Base-by-base conservation (phyloP, 2,797 vertebrate genomes). In the Onychomys torridus region DNA sequence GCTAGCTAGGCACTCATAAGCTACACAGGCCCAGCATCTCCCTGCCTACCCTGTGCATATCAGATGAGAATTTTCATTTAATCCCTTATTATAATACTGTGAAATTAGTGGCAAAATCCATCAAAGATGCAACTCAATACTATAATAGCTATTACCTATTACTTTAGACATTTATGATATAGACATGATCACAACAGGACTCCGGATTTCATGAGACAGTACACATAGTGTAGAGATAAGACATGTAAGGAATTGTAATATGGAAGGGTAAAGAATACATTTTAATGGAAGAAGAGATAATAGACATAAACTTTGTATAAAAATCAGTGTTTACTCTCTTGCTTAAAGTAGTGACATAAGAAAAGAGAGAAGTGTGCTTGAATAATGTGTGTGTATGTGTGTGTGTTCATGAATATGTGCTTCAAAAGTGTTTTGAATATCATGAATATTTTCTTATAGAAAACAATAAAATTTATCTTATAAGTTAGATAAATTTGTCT, bases 381-480 rank as follows among this genome's bases (percentile, higher is more conserved):
- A 77, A 6, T 73, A 52, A 90, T 57, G 4, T 73, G 14, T 49
- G 29, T 46, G n/a, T 63, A 2, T 73, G 14, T 83, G 19, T 67
- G 9, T 37, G 4, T 49, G 11, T 73, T 13, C 5, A 2, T 52
- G 43, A 16, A 11, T 49, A 43, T 55, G 67, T 69, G 2, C 32
- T 37, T 34, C 10, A 8, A 11, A 9, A 73, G 55, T 10, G 77
- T 23, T 67, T 65, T 43, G 34, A 14, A 40, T 78, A 37, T 75
- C 19, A 37, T 23, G 19, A 12, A 86, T 93, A 27, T 14, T 96
- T 91, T 19, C 21, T 91, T 29, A 37, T 83, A 27, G n/a, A 90
- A 27, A 73, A 46, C 25, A 76, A 37, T 93, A 82, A 96, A 89
- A 91, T 82, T 13, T 34, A 91, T 94, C n/a, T 46, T 82, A 67